These are phyloP conservation scores for Sprattus sprattus DNA, from an alignment of 2,113 vertebrate species.

Conservation along the genomic window DNA sequence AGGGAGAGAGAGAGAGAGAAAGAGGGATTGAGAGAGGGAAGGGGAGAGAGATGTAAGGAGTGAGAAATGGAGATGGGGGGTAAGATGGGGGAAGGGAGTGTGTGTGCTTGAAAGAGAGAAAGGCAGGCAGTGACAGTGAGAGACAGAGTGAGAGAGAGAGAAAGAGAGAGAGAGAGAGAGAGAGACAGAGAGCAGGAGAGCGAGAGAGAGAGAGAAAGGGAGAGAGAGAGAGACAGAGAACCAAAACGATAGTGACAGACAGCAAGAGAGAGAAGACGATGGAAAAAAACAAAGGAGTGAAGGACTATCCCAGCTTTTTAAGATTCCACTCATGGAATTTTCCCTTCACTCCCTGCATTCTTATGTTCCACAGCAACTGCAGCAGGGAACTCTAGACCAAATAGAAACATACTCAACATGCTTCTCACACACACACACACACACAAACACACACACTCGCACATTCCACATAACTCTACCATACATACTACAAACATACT, in stretches of 20 bases:
- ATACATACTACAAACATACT: background rate
- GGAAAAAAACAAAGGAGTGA: background rate
- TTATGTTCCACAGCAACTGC: conserved; percentile 22
- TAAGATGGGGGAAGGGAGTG: background rate
- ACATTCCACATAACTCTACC: background rate
- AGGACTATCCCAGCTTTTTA: conserved; percentile 28
- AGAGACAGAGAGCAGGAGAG: too few relatives aligned
- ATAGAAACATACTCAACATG: conserved; percentile 37
- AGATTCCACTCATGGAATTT: conserved; percentile 35
- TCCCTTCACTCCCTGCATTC: conserved; percentile 13
- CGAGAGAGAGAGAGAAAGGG: background rate
- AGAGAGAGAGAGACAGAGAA: background rate
- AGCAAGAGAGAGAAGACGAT: background rate
- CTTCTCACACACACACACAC: background rate
- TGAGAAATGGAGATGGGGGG: background rate
- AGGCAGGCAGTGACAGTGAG: background rate
- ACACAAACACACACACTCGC: background rate
- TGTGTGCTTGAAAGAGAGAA: background rate
- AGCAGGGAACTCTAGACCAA: conserved; percentile 35
- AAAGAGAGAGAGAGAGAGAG: background rate
- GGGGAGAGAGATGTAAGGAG: background rate
- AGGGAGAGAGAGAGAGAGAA: background rate
- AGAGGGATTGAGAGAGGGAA: too few relatives aligned
- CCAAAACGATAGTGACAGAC: background rate
- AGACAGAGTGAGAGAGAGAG: background rate